Evolutionary conservation across 1,140 invertebrate species (phyloP), one percentile per base, ranked within the genome.

Genomic region (Drosophila funebris): DNA sequence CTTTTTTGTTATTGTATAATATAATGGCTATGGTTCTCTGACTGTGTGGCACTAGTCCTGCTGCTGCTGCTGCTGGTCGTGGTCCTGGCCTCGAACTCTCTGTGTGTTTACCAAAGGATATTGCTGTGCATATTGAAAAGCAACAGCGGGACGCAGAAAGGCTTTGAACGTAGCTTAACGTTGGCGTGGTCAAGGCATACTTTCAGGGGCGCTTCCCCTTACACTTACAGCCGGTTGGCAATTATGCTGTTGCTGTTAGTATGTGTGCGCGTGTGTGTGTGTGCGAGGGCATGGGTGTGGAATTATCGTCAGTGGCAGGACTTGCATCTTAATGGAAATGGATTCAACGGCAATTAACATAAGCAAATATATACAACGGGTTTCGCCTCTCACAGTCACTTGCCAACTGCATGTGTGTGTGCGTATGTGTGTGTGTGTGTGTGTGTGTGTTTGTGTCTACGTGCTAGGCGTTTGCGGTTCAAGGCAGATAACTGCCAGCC

Each of bases 291-390:
- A 58, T 82, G 64, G 71, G 72, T 76, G 72, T 85, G 84, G 81
- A 78, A 89, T 89, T 89, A 89, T 90, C 85, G 82, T 81, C 74
- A 81, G 74, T 71, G 77, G 82, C 85, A 77, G 79, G 83, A 76
- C 73, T 84, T 91, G 90, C 85, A 90, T 85, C 90, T 91, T 91
- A 91, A 91, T 91, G 90, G 87, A 84, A 81, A 88, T 90, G 82
- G 82, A 90, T 91, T 91, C 90, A 91, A 90, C 81, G 90, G 90
- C 85, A 91, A 91, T 91, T 91, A 91, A 91, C 90, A 91, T 91
- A 90, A 91, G 79, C 90, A 91, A 91, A 91, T 90, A 90, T 83
- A 90, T 83, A 89, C 83, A 81, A 76, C 64, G 75, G 68, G 48
- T 71, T 71, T 50, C 66, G 78, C 53, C 74, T 50, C 62, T 60